These are phyloP conservation scores for Oryzias sinensis DNA, from an alignment of 2,797 vertebrate genomes.

Conservation along the genomic window DNA sequence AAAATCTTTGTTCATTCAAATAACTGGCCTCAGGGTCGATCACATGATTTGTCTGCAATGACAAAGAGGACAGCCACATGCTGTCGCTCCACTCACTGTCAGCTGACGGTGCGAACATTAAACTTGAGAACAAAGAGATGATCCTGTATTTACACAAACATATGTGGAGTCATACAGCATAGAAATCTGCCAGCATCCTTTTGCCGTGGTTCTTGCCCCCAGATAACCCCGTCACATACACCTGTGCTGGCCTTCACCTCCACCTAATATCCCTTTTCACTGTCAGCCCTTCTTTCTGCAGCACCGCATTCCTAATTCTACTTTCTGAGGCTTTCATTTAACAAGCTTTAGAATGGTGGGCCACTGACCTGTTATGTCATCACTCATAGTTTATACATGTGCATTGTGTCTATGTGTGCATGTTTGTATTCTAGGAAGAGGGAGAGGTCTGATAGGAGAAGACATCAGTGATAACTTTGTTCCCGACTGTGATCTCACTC, in stretches of 20 bases:
- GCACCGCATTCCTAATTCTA: constrained; percentile 28
- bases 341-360: constrained; percentile 27
- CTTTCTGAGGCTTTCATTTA: constrained; percentile 17
- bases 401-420: not conserved
- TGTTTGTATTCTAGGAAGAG: constrained; percentile 50
- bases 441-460: constrained; percentile 51
- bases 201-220: not conserved
- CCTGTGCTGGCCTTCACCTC: constrained; percentile 18
- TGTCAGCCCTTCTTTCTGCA: constrained; percentile 7
- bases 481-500: constrained; percentile 43
- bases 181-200: constrained; percentile 34
- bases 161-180: constrained; percentile 5
- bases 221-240: constrained; percentile 9
- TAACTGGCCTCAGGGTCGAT: constrained; percentile 30
- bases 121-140: not conserved
- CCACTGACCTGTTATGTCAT: constrained; percentile 43
- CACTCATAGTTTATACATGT: constrained; percentile 22
- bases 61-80: constrained; percentile 34
- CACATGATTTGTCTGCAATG: constrained; percentile 44
- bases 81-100: constrained; percentile 27
- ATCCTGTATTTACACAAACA: constrained; percentile 17
- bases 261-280: constrained; percentile 21
- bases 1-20: constrained; percentile 9
- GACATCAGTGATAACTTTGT: constrained; percentile 61
- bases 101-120: constrained; percentile 32